Base-by-base conservation (phyloP, 2,797 vertebrate genomes). In the Balearica regulorum region DNA sequence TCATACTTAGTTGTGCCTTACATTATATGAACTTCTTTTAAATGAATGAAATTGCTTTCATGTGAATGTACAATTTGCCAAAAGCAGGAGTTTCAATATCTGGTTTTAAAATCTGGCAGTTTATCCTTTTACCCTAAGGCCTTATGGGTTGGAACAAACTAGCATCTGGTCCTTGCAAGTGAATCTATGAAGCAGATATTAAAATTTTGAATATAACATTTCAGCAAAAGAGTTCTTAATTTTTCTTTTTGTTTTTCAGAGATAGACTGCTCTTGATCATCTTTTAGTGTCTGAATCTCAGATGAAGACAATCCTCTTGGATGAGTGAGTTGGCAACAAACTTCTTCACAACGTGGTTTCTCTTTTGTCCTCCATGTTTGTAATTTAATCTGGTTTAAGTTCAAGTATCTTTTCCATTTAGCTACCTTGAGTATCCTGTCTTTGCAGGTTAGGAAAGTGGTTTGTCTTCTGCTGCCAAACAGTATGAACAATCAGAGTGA, bases 401-500 rank as follows among this genome's bases (percentile, higher is more conserved):
- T 97, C 93, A 97, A 94, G 18, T 73, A 68, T 91, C 55, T 93
- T 82, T 43, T 80, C 55, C 11, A 31, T 95, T 95, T 71, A 89
- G 13, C 76, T 87, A 46, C 86, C 69, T 55, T 77, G 71, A 79
- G 33, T 55, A 91, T 92, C 85, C 69, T 96, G 91, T 91, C 77
- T 96, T 94, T 92, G 76, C 96, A 97, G 83, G 82, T 93, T 96
- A 71, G 57, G 72, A 79, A 91, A 82, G 65, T 31, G 35, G 18
- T 93, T 93, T 94, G n/a, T 97, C 92, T 86, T 96, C 60, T 61
- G 93, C 69, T 95, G 96, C 91, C 94, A 98, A 93, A 54, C 15
- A 80, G 31, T 62, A 70, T 86, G 70, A 96, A 83, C 12, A 76
- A 53, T 88, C 54, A 65, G 71, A 89, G 46, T n/a, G 33, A 65